Percentiles rank a stretch among this genome's conserved stretches.
phyloP scores from a whole-genome alignment of 2,888 invertebrate genomes.

The Aspidapion aeneum region DNA sequence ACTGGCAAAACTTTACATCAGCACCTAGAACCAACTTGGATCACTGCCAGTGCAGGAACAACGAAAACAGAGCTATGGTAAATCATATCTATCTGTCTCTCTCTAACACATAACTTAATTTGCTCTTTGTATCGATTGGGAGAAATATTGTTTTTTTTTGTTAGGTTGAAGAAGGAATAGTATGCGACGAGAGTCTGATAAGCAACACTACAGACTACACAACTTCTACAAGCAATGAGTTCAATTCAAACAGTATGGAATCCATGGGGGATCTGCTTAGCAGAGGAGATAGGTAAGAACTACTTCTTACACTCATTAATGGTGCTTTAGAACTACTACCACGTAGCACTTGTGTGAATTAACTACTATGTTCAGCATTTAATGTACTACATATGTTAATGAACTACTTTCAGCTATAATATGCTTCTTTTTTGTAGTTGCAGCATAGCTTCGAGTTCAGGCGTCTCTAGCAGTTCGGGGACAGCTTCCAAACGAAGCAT shows the following conservation, averaged over 20 bases:
- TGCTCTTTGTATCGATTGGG: too few species aligned
- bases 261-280: slow-evolving; percentile 62
- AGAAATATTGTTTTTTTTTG: too few species aligned
- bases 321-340: too few species aligned
- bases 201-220: slow-evolving; percentile 49
- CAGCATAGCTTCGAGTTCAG: slow-evolving; percentile 57
- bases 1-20: slow-evolving; percentile 71
- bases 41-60: slow-evolving; percentile 49
- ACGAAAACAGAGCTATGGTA: slow-evolving; percentile 33
- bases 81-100: too few species aligned
- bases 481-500: slow-evolving; percentile 44
- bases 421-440: too few species aligned
- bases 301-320: too few species aligned
- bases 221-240: slow-evolving; percentile 43
- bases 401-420: too few species aligned
- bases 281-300: slow-evolving; percentile 54
- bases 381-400: too few species aligned
- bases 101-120: too few species aligned
- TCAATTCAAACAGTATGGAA: slow-evolving; percentile 51
- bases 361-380: too few species aligned
- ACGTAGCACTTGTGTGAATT: too few species aligned
- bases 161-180: slow-evolving; percentile 58
- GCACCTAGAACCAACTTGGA: slow-evolving; percentile 41
- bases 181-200: slow-evolving; percentile 68
- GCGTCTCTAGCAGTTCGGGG: slow-evolving; percentile 58